Evolutionary conservation across 2,888 invertebrate genomes (phyloP).

Genomic region (Aspidapion aeneum): DNA sequence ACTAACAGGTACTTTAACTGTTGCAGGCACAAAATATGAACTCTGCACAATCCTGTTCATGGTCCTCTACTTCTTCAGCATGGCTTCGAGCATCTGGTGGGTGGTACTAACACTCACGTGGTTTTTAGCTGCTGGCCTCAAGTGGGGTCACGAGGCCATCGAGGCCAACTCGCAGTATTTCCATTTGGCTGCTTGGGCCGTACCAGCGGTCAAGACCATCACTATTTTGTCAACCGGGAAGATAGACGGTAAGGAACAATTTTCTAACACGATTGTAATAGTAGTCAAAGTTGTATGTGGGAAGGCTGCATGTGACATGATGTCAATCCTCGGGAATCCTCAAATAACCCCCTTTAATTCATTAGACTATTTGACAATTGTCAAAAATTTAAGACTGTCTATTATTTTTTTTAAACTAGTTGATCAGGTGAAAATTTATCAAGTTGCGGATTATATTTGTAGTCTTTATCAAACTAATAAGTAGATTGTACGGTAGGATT

Average conservation of each 20-base stretch:
- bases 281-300: too few species aligned
- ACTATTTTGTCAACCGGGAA: constrained; percentile 92
- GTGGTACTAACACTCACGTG: constrained; percentile 93
- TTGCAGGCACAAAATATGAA: constrained; percentile 62
- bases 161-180: constrained; percentile 97
- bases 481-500: too few species aligned
- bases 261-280: too few species aligned
- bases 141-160: constrained; percentile 98
- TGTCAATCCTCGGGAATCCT: too few species aligned
- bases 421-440: too few species aligned
- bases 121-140: constrained; percentile 94
- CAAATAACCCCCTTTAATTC: neutral
- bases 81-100: constrained; percentile 98
- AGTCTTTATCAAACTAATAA: too few species aligned
- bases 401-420: too few species aligned
- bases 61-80: constrained; percentile 93
- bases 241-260: constrained; percentile 75
- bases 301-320: too few species aligned
- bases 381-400: too few species aligned
- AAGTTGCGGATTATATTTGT: too few species aligned
- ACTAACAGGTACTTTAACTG: too few species aligned
- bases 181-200: constrained; percentile 97
- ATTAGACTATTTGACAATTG: too few species aligned
- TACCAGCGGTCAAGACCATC: constrained; percentile 94
- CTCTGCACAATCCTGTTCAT: constrained; percentile 93